Evolutionary conservation across 2,888 invertebrate species (phyloP).

Genomic region (Polyommatus iphigenia): DNA sequence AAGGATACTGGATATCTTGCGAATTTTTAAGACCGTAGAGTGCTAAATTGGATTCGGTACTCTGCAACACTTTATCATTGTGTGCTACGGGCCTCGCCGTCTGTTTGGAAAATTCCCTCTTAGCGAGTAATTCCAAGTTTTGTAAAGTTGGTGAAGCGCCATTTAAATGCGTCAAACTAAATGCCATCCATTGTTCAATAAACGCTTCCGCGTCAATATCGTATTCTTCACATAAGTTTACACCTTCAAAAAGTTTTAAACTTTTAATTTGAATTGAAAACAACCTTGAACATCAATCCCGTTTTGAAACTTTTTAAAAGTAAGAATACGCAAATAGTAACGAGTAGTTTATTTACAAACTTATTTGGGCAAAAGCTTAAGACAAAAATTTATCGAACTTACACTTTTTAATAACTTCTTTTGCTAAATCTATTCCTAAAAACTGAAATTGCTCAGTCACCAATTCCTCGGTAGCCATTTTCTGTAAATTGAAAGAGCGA

Average conservation of each 20-base stretch:
- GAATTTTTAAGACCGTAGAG: slow-evolving; percentile 58
- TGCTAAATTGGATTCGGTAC: slow-evolving; percentile 65
- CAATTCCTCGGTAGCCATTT: slow-evolving; percentile 79
- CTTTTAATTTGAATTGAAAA: slow-evolving; percentile 47
- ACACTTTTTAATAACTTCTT: slow-evolving; percentile 80
- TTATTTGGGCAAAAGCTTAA: slow-evolving; percentile 35
- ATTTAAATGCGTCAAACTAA: slow-evolving; percentile 82
- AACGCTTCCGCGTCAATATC: slow-evolving; percentile 84
- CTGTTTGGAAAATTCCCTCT: slow-evolving; percentile 82
- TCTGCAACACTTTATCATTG: slow-evolving; percentile 58
- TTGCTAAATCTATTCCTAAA: slow-evolving; percentile 79
- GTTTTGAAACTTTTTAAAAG: slow-evolving; percentile 44
- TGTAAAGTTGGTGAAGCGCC: slow-evolving; percentile 82
- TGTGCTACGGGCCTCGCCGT: slow-evolving; percentile 56
- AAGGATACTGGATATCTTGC: slow-evolving; percentile 70
- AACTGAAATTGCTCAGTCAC: slow-evolving; percentile 83
- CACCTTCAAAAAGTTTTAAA: slow-evolving; percentile 71
- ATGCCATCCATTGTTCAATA: slow-evolving; percentile 90
- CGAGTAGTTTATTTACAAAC: slow-evolving; percentile 37
- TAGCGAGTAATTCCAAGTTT: slow-evolving; percentile 81
- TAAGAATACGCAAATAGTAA: not conserved
- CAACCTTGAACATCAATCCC: slow-evolving; percentile 75
- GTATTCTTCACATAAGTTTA: slow-evolving; percentile 83
- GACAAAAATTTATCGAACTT: slow-evolving; percentile 50
- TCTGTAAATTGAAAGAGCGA: slow-evolving; percentile 56